These are phyloP conservation scores for Diorhabda sublineata DNA, from an alignment of 1,140 invertebrate genomes.

Conservation along the genomic window DNA sequence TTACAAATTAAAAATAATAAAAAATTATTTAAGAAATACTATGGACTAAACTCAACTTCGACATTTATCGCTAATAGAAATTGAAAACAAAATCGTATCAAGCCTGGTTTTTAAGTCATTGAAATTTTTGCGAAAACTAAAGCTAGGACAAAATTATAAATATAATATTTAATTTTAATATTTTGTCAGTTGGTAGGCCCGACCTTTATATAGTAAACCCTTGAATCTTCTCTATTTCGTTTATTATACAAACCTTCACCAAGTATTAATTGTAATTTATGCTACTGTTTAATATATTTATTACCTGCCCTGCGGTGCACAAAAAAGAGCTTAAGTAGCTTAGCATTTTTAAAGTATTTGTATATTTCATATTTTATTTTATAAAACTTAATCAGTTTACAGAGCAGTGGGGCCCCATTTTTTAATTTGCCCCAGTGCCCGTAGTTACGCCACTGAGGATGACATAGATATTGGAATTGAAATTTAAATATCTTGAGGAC, in stretches of 20 bases:
- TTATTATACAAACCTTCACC: background rate
- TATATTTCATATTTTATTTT: background rate
- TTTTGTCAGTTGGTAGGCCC: background rate
- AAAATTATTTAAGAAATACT: conserved; percentile 23
- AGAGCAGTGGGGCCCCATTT: too few relatives aligned
- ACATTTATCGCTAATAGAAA: conserved; percentile 9
- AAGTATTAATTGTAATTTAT: conserved; percentile 17
- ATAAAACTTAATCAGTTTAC: conserved; percentile 1
- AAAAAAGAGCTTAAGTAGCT: conserved; percentile 1
- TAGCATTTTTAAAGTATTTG: too few relatives aligned
- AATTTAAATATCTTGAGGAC: too few relatives aligned
- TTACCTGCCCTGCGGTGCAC: conserved; percentile 16
- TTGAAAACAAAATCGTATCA: conserved; percentile 6
- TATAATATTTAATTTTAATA: conserved; percentile 7
- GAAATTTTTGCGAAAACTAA: conserved; percentile 19
- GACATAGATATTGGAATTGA: too few relatives aligned
- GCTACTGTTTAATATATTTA: conserved; percentile 17
- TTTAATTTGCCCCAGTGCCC: conserved; percentile 1
- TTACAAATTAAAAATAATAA: conserved; percentile 22
- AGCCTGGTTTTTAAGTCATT: conserved; percentile 22
- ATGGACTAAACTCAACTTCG: conserved; percentile 21
- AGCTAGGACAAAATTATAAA: conserved; percentile 17
- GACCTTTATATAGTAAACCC: background rate
- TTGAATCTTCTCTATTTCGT: conserved; percentile 18
- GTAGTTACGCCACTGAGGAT: conserved; percentile 4